These are phyloP conservation scores for Mustelus asterias DNA, from an alignment of 2,113 vertebrate genomes.

Conservation along the genomic window DNA sequence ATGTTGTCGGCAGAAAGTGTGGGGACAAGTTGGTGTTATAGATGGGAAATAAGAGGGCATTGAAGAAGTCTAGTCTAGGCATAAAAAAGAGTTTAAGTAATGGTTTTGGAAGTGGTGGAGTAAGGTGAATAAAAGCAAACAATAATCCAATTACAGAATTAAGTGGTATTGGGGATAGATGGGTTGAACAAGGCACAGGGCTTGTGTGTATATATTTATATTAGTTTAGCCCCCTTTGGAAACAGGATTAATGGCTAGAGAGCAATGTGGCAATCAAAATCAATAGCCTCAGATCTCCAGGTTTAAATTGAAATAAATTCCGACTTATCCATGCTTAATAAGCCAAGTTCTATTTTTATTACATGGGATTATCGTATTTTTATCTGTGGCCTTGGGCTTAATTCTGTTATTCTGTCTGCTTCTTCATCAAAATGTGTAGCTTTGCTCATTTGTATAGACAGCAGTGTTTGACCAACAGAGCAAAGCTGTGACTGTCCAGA, in stretches of 20 bases:
- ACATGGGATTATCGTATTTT: not conserved
- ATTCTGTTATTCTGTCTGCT: not conserved
- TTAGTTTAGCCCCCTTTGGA: not conserved
- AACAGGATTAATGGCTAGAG: not conserved
- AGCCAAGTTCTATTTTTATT: not conserved
- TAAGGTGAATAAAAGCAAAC: not conserved
- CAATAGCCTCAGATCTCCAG: not conserved
- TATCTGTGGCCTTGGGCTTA: not conserved
- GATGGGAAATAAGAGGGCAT: not conserved
- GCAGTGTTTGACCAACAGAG: not conserved
- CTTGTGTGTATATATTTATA: not conserved
- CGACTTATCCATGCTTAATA: not conserved
- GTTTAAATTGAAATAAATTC: not conserved
- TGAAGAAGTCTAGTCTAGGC: not conserved
- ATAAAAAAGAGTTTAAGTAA: not conserved
- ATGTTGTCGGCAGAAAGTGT: not conserved
- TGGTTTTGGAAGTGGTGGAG: not conserved
- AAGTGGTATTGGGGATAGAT: not conserved
- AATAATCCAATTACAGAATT: not conserved
- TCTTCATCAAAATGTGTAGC: not conserved
- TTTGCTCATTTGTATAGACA: not conserved
- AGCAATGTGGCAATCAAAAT: too few species aligned
- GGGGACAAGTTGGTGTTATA: not conserved
- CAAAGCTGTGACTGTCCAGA: not conserved
- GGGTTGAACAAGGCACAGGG: not conserved